These are phyloP conservation scores for Enteromius fasciolatus DNA, from an alignment of 2,797 vertebrate genomes.

Conservation along the genomic window DNA sequence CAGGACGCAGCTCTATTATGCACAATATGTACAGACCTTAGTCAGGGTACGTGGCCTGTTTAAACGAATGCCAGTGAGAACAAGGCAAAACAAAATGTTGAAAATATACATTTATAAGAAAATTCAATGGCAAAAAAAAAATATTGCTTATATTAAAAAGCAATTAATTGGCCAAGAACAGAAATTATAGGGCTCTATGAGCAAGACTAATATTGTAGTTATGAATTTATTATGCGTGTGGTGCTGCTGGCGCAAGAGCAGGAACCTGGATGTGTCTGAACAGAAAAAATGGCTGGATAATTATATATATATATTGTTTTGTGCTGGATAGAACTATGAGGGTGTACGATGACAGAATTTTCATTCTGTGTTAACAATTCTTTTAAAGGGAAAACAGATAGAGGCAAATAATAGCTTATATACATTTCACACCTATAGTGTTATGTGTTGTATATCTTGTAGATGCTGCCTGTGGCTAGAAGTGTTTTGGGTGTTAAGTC, in stretches of 20 bases:
- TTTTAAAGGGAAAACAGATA: background rate
- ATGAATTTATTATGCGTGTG: background rate
- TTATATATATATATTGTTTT: background rate
- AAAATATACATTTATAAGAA: background rate
- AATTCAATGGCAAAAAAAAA: background rate
- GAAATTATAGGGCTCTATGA: background rate
- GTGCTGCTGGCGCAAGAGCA: no score
- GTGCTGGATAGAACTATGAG: background rate
- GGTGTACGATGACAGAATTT: background rate
- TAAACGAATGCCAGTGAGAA: background rate
- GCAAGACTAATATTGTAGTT: background rate
- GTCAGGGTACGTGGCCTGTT: background rate
- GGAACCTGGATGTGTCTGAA: background rate
- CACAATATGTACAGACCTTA: slow-evolving; percentile 6
- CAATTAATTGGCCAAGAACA: background rate
- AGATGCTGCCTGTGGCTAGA: background rate
- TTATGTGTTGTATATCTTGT: background rate
- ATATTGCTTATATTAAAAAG: background rate
- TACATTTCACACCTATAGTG: background rate
- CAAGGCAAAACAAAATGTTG: background rate
- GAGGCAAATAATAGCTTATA: background rate
- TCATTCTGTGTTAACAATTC: background rate
- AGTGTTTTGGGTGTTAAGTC: background rate
- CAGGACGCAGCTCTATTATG: background rate
- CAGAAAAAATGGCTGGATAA: background rate